phyloP scores from a whole-genome alignment of 2,797 vertebrate genomes.

The Mus minutoides region DNA sequence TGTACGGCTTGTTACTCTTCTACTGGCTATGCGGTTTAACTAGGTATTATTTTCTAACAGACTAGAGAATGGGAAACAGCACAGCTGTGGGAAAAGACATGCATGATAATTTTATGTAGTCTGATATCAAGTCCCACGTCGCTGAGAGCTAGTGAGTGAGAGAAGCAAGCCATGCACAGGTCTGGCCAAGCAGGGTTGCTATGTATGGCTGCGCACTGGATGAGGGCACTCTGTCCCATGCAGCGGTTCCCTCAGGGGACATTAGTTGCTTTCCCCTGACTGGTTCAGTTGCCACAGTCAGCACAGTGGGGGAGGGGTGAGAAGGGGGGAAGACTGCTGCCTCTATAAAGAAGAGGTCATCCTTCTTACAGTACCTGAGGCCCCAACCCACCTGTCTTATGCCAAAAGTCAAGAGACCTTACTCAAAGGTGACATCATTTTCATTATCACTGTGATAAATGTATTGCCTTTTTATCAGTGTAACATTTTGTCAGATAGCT shows the following conservation, averaged over 20 bases:
- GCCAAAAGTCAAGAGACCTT: neutral
- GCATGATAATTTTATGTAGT: neutral
- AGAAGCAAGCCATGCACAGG: neutral
- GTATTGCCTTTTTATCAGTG: neutral
- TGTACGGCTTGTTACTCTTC: neutral
- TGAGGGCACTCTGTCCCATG: neutral
- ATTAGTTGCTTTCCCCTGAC: neutral
- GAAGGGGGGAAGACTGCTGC: neutral
- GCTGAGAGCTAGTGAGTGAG: neutral
- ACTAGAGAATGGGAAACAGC: neutral
- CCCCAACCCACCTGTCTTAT: neutral
- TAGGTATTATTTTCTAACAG: neutral
- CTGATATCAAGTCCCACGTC: neutral
- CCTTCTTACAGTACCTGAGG: neutral
- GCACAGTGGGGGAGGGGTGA: accelerated
- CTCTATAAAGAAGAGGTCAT: neutral
- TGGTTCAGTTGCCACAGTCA: neutral
- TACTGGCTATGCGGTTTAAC: neutral
- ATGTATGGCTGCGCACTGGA: neutral
- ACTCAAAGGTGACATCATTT: neutral
- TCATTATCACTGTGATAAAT: neutral
- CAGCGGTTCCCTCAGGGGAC: neutral
- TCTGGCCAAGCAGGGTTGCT: neutral
- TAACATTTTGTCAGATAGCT: neutral
- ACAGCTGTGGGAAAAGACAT: neutral